phyloP scores from a whole-genome alignment of 2,113 vertebrate genomes.

The Pavo muticus region DNA sequence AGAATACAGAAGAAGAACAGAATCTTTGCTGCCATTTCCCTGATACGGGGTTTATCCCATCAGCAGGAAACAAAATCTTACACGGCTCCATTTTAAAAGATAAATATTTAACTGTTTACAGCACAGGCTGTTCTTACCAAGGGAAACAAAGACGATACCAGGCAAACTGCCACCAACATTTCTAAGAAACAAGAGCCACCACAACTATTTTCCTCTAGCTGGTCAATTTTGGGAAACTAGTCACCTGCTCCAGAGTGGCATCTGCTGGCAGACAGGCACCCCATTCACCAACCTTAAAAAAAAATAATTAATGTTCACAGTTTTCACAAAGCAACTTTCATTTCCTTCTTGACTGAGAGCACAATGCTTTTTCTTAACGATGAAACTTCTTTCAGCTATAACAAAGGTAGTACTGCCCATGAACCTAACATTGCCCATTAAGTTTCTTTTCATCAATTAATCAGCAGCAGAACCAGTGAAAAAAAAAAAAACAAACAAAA shows the following conservation, averaged over 20 bases:
- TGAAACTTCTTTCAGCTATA: neutral
- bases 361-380: neutral
- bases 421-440: neutral
- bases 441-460: neutral
- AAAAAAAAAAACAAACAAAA: neutral
- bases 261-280: neutral
- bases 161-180: neutral
- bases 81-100: neutral
- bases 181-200: neutral
- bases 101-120: slow-evolving; percentile 34
- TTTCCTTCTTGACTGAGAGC: neutral
- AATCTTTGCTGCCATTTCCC: neutral
- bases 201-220: neutral
- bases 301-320: neutral
- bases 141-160: neutral
- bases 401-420: neutral
- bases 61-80: neutral
- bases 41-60: neutral
- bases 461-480: neutral
- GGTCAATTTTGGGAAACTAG: neutral
- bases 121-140: neutral
- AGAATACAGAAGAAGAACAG: neutral
- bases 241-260: slow-evolving; percentile 16
- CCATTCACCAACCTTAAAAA: neutral
- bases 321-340: neutral